Conservation (phyloP, 2,888 invertebrate genomes). For the Drosophila affinis region DNA sequence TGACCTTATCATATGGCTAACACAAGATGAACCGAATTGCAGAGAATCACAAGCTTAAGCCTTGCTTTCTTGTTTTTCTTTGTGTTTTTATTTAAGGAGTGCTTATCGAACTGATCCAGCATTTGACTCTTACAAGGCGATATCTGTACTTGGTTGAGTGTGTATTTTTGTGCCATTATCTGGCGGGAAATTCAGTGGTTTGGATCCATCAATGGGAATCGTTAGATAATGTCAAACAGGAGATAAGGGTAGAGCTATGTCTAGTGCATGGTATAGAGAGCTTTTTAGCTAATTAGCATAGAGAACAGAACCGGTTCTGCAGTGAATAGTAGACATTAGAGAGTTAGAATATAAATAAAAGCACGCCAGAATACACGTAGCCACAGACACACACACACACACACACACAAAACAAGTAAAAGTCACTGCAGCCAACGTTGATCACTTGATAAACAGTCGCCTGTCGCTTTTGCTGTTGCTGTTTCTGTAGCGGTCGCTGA, state of each 20-base stretch:
- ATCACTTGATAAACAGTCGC: slow-evolving; percentile 22
- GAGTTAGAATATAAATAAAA: slow-evolving; percentile 37
- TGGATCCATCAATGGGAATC: slow-evolving; percentile 6
- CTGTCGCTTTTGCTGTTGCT: neutral
- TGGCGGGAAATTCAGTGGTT: too few relatives aligned
- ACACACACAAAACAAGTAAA: slow-evolving; percentile 11
- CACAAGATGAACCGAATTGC: too few relatives aligned
- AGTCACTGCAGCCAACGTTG: slow-evolving; percentile 2
- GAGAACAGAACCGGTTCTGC: slow-evolving; percentile 38
- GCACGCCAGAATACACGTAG: neutral
- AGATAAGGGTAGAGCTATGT: slow-evolving; percentile 23
- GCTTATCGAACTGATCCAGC: slow-evolving; percentile 18
- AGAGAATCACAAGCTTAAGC: too few relatives aligned
- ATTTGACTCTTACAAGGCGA: neutral
- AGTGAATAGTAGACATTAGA: slow-evolving; percentile 19
- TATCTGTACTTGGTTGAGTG: slow-evolving; percentile 2
- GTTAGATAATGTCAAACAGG: slow-evolving; percentile 6
- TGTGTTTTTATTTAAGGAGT: slow-evolving; percentile 1
- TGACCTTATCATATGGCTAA: too few relatives aligned
- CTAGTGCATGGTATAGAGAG: slow-evolving; percentile 18
- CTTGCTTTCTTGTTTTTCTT: too few relatives aligned
- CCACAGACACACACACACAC: neutral
- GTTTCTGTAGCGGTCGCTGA: neutral
- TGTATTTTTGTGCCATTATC: too few relatives aligned
- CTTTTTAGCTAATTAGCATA: slow-evolving; percentile 44